Conservation (phyloP, 1,140 invertebrate genomes). For the Aricia agestis region DNA sequence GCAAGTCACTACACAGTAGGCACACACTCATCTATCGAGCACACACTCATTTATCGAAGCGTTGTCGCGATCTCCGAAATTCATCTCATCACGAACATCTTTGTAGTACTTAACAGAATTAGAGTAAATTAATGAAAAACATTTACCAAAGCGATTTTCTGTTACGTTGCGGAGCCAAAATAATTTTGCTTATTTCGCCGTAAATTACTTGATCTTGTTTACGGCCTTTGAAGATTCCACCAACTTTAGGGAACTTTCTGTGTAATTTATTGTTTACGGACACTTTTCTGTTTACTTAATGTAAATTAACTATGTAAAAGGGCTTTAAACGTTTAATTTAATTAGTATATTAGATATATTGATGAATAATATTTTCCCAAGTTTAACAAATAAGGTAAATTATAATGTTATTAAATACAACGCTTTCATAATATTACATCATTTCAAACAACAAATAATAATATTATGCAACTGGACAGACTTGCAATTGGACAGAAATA, state of each 20-base stretch:
- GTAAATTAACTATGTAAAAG: constrained; percentile 48
- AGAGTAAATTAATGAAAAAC: constrained; percentile 16
- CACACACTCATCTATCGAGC: too few relatives aligned
- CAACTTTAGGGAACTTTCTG: constrained; percentile 67
- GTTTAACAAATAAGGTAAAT: too few relatives aligned
- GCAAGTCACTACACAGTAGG: too few relatives aligned
- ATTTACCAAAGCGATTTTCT: constrained; percentile 39
- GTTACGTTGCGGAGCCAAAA: constrained; percentile 52
- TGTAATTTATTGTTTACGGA: constrained; percentile 72
- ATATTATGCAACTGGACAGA: too few relatives aligned
- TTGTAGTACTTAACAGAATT: constrained; percentile 12
- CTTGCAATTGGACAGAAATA: too few relatives aligned
- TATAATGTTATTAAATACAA: too few relatives aligned
- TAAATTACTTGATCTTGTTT: constrained; percentile 74
- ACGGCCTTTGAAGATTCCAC: constrained; percentile 68
- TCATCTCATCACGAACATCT: not conserved
- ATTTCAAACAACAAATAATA: too few relatives aligned
- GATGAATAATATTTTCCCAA: too few relatives aligned
- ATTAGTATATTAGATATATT: not conserved
- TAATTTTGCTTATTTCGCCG: constrained; percentile 70
- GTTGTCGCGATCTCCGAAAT: not conserved
- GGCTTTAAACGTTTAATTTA: constrained; percentile 38
- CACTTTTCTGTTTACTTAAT: constrained; percentile 62
- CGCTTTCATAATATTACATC: too few relatives aligned
- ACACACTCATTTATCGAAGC: too few relatives aligned